Evolutionary conservation across 2,888 invertebrate genomes (phyloP), one percentile per base, ranked within the genome.

Genomic region (Galeopsomyia nigrocyanea): DNA sequence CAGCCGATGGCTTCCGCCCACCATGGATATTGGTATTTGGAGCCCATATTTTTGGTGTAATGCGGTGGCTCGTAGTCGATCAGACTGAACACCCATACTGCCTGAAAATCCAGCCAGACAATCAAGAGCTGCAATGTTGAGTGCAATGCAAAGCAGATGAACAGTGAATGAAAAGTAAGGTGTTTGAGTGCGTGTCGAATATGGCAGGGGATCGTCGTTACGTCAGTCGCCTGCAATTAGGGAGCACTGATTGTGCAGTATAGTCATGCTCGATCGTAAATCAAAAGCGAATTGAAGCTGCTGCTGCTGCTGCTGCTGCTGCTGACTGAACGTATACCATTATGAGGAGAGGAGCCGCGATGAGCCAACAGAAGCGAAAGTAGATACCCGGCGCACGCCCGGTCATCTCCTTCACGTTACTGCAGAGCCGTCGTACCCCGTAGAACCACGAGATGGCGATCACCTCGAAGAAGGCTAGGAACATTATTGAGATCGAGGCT

Each of bases 391-490:
- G 96, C 68, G 90, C 89, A 47, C 89, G 88, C 78, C 95, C 95
- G 46, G 96, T 96, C 96, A 97, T 97, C 82, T 95, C 94, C 85
- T 94, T 92, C 16, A 97, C 92, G 84, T 97, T 95, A 80, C 90
- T 91, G 9, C 95, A 92, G 73, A 97, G 87, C 79, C 93, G 89
- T 70, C 90, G 91, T 0, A 94, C 93, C 50, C 97, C 97, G 83
- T 97, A 97, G 83, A 95, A 93, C 96, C 97, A 97, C 6, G 95
- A 92, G 74, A 97, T 92, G 10, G 94, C 97, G 67, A 96, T 93
- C 63, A 96, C 93, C 89, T 97, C 97, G 82, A 97, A 96, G 87
- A 97, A 96, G 49, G 97, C 96, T 77, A 97, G 89, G 84, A 95
- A 96, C 88, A 97, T 94, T 66, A 97, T 94, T 68, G 96, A 95